These are phyloP conservation scores for Palloptera scutellata DNA, from an alignment of 2,888 invertebrate species.

Conservation along the genomic window DNA sequence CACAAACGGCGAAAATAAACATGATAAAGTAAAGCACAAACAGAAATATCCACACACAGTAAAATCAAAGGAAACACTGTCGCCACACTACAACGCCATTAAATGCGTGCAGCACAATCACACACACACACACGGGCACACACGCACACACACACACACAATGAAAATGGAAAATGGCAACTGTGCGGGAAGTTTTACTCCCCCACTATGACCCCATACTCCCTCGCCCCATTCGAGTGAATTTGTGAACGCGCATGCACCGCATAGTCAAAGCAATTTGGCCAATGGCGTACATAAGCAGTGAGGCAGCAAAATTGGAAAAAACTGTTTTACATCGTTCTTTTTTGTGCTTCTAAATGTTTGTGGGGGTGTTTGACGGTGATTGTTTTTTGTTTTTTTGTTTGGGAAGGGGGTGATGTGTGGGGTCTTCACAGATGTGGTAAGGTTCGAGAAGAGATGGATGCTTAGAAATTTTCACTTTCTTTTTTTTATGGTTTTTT, in stretches of 20 bases:
- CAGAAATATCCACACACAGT: too few species aligned
- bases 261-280: conserved; percentile 40
- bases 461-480: too few species aligned
- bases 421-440: too few species aligned
- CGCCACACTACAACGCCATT: too few species aligned
- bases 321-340: conserved; percentile 30
- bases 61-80: too few species aligned
- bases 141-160: conserved; percentile 16
- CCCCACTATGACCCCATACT: conserved; percentile 4
- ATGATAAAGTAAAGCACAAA: too few species aligned
- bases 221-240: conserved; percentile 15
- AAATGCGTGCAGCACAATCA: conserved; percentile 16
- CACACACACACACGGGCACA: conserved; percentile 20
- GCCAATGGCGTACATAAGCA: conserved; percentile 44
- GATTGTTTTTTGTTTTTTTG: not conserved
- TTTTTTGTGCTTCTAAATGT: conserved; percentile 8
- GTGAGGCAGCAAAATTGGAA: conserved; percentile 39
- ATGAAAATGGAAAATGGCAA: conserved; percentile 40
- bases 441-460: too few species aligned
- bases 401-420: not conserved
- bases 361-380: conserved; percentile 2
- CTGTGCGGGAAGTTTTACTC: conserved; percentile 37
- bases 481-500: too few species aligned
- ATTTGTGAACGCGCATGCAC: conserved; percentile 38
- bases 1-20: too few species aligned